These are phyloP conservation scores for Meloidogyne exigua DNA, from an alignment of 1,140 invertebrate genomes.

Conservation along the genomic window DNA sequence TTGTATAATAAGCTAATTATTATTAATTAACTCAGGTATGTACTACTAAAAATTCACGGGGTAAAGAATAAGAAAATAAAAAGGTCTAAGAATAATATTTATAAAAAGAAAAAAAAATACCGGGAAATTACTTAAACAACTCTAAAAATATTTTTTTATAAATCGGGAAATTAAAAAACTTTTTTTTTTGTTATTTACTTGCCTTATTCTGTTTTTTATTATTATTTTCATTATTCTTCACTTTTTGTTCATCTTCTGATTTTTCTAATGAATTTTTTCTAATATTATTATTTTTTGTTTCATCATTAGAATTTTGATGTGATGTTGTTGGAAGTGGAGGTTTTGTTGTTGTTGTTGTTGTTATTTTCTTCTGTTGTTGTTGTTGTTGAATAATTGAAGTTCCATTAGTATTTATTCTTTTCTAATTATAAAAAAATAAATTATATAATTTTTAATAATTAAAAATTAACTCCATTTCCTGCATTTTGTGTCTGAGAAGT, in stretches of 20 bases:
- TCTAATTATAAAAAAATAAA: background rate
- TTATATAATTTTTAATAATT: background rate
- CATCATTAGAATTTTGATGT: background rate
- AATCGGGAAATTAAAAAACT: background rate
- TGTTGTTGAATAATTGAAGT: background rate
- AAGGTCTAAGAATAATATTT: too few relatives aligned
- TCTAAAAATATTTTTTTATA: too few relatives aligned
- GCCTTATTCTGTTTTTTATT: background rate
- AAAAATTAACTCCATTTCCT: background rate
- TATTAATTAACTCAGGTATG: too few relatives aligned
- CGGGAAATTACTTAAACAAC: background rate
- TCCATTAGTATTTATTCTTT: background rate
- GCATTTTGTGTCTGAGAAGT: background rate
- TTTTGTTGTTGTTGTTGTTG: background rate
- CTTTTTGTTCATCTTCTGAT: background rate
- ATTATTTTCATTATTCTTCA: background rate
- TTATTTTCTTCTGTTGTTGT: background rate
- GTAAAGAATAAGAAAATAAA: background rate
- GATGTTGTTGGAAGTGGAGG: background rate
- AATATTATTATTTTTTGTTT: background rate
- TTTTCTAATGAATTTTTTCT: slow-evolving; percentile 1
- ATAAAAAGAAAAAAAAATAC: background rate
- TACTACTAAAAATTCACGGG: too few relatives aligned
- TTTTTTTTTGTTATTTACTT: background rate
- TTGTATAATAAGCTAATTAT: slow-evolving; percentile 1